Percentiles rank a stretch among this genome's conserved stretches.
These are phyloP conservation scores for Micromussa lordhowensis DNA, from an alignment of 92 coral and sea anemone species.

Conservation along the genomic window DNA sequence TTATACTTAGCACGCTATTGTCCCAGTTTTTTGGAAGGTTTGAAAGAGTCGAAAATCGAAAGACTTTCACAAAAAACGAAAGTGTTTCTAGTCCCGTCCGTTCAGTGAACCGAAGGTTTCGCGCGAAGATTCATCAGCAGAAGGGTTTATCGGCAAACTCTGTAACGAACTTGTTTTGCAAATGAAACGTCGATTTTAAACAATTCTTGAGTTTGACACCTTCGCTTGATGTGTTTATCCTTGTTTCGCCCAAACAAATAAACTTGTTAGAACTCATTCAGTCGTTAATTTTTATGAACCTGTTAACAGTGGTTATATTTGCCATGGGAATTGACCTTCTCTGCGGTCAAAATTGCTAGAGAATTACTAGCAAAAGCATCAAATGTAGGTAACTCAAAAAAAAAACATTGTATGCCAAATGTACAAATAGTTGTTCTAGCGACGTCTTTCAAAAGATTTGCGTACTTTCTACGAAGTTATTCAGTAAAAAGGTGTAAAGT, in stretches of 20 bases:
- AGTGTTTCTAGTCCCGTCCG: neutral
- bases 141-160: neutral
- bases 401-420: neutral
- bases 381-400: neutral
- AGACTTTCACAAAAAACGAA: neutral
- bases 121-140: neutral
- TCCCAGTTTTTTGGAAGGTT: neutral
- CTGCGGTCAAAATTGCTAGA: neutral
- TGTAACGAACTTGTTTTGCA: slow-evolving; percentile 6
- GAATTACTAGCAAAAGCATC: neutral
- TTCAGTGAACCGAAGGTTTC: neutral
- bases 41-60: neutral
- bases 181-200: neutral
- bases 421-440: neutral
- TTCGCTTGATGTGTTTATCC: neutral
- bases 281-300: slow-evolving; percentile 11
- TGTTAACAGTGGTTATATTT: neutral
- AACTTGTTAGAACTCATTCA: neutral
- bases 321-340: neutral
- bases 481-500: neutral
- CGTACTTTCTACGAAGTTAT: neutral
- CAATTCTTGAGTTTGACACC: neutral
- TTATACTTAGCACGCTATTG: neutral
- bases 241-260: slow-evolving; percentile 10
- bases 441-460: neutral